Evolutionary conservation across 2,888 invertebrate species (phyloP).

Genomic region (Drosophila rellima): DNA sequence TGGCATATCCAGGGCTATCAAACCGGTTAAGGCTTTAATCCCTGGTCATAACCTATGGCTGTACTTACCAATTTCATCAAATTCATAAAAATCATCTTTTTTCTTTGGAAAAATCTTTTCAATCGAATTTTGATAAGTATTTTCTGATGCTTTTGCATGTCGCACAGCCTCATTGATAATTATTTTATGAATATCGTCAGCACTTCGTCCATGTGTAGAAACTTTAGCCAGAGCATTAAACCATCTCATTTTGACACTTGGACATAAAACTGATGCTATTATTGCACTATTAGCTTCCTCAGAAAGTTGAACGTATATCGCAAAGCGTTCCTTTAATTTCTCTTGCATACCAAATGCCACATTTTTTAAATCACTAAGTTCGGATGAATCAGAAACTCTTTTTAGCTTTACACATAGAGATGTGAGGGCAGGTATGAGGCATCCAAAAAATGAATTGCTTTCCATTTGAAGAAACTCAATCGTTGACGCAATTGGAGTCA

Average conservation of each 20-base stretch:
- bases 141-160: conserved; percentile 44
- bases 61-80: conserved; percentile 46
- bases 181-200: conserved; percentile 41
- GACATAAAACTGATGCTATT: conserved; percentile 51
- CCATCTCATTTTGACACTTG: conserved; percentile 51
- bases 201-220: conserved; percentile 15
- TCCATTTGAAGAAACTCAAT: conserved; percentile 45
- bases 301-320: conserved; percentile 27
- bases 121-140: not conserved
- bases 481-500: conserved; percentile 46
- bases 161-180: conserved; percentile 41
- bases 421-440: conserved; percentile 45
- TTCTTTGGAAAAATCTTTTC: conserved; percentile 2
- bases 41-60: no score
- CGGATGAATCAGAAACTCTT: conserved; percentile 32
- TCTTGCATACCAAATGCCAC: conserved; percentile 34
- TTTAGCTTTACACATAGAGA: conserved; percentile 49
- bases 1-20: no score
- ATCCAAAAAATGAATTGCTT: conserved; percentile 45
- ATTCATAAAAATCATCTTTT: conserved; percentile 56
- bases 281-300: conserved; percentile 41
- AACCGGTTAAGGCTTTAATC: no score
- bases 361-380: conserved; percentile 26
- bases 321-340: conserved; percentile 25
- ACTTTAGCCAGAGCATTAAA: conserved; percentile 40